Base-by-base conservation (phyloP, 2,113 vertebrate genomes). In the Rhagologus leucostigma region DNA sequence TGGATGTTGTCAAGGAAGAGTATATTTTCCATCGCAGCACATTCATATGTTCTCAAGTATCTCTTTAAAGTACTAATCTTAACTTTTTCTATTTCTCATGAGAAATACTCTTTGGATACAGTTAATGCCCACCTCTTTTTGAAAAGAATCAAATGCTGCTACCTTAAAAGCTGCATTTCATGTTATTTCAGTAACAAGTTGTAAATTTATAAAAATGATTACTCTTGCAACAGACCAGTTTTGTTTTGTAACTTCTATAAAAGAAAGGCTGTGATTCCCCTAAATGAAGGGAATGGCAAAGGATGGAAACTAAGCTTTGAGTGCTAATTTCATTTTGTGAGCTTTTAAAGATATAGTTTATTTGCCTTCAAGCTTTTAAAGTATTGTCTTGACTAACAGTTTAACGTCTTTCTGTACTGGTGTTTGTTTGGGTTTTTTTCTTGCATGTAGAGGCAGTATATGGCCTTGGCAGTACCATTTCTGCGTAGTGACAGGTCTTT, bases 401-500 rank as follows among this genome's bases (percentile, higher is more conserved):
- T 74, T 59, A 84, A 79, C 2, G 2, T 35, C 4, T 3, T 53
- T 80, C 29, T 84, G 13, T 64, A 52, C 7, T 50, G 44, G 18
- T 83, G 44, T 18, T 49, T 39, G 39, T 35, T 69, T 35, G 74
- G 19, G 3, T 27, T 41, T 87, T 65, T 49, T 91, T 93, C 81
- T 87, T 92, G 44, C 74, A 37, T 79, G 26, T 87, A 87, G 81
- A 95, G 83, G 30, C 27, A 94, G 52, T 94, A 46, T 91, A 27
- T 87, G 80, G 87, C 60, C 86, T 69, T 93, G 88, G 42, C 83
- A 96, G 16, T 96, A 91, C 20, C 7, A 79, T 75, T 96, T 96
- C 69, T 97, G 46, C 83, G 33, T 95, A 96, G 83, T 93, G 64
- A 90, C 55, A 97, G 55, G 33, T 95, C 23, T 96, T 97, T 47